phyloP scores from a whole-genome alignment of 2,113 vertebrate genomes.

The Malurus cyaneus region DNA sequence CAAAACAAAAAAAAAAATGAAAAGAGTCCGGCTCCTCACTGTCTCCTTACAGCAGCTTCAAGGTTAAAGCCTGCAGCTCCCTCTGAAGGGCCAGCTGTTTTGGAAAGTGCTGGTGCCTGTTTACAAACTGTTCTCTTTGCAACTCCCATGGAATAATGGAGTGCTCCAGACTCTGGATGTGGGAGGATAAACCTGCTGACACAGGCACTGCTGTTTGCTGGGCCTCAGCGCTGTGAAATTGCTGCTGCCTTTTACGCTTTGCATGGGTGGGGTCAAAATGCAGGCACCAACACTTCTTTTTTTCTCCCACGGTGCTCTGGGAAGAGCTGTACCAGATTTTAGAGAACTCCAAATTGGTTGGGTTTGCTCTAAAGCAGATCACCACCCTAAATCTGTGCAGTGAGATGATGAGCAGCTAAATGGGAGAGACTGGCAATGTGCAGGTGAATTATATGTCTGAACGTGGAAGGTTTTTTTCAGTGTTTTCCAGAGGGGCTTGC shows the following conservation, averaged over 20 bases:
- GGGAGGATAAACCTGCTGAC: constrained; percentile 30
- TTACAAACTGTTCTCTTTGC: constrained; percentile 21
- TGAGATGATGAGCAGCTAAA: not conserved
- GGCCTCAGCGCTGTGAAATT: not conserved
- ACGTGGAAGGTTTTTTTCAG: not conserved
- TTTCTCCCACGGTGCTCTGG: not conserved
- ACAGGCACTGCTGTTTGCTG: not conserved
- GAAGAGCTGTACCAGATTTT: not conserved
- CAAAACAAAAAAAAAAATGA: not conserved
- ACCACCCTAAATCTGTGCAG: not conserved
- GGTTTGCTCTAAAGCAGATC: not conserved
- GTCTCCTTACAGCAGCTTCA: not conserved
- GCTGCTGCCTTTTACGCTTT: not conserved
- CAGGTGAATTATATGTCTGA: not conserved
- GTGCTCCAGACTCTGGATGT: not conserved
- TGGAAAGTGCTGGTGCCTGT: not conserved
- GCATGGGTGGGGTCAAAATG: not conserved
- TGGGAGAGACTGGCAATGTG: not conserved
- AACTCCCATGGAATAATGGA: not conserved
- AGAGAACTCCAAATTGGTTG: not conserved
- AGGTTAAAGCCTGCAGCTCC: constrained; percentile 9
- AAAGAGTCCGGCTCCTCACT: not conserved
- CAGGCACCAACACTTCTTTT: not conserved
- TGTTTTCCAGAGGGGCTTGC: not conserved
- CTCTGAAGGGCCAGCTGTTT: constrained; percentile 3